Percentiles rank a stretch among this genome's conserved stretches.
phyloP scores from a whole-genome alignment of 2,797 vertebrate genomes.

The Hydrophis major region DNA sequence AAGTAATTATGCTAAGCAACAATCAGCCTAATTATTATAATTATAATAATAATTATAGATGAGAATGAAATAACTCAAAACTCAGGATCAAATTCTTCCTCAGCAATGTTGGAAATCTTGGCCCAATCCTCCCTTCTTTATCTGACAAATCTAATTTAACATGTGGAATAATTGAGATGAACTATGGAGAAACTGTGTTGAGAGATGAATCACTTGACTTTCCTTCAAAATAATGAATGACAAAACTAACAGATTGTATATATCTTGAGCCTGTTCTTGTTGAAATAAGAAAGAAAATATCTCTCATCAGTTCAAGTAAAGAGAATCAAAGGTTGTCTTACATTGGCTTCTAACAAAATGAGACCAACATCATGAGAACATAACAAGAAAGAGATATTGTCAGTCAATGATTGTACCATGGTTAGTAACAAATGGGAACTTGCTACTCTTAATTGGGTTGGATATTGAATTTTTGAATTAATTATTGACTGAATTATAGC shows the following conservation, averaged over 20 bases:
- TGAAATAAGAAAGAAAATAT: background rate
- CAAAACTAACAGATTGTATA: background rate
- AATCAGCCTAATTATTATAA: no score
- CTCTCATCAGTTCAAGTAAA: background rate
- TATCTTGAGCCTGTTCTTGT: background rate
- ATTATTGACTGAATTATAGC: background rate
- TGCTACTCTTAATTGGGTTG: background rate
- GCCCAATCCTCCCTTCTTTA: background rate
- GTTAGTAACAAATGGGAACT: background rate
- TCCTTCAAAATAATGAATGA: background rate
- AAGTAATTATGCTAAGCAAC: no score
- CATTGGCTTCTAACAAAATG: background rate
- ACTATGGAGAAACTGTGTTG: background rate
- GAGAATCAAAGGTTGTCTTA: background rate
- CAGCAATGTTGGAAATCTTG: background rate
- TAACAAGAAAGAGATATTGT: background rate
- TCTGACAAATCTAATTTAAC: background rate
- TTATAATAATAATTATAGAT: no score
- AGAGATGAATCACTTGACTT: background rate
- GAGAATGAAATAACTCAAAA: background rate
- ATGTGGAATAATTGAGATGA: background rate
- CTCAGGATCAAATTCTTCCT: background rate
- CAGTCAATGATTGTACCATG: background rate
- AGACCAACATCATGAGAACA: background rate
- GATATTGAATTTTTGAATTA: background rate